Conservation (phyloP, 2,113 vertebrate genomes). For the Sinocyclocheilus rhinocerous region DNA sequence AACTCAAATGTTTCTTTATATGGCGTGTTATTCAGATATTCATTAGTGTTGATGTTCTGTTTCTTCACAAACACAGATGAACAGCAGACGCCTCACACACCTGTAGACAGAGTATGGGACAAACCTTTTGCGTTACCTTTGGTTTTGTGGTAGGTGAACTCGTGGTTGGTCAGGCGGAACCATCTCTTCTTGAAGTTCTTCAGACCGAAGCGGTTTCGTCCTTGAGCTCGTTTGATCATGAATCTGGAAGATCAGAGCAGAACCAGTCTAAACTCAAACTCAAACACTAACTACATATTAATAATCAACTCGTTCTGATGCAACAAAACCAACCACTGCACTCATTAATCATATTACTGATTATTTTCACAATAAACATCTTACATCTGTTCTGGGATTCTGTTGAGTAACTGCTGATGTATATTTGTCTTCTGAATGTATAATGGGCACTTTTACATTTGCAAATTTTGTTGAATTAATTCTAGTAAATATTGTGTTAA, state of each 20-base stretch:
- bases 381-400: no score
- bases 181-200: slow-evolving; percentile 99
- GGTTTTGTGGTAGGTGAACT: slow-evolving; percentile 96
- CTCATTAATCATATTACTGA: no score
- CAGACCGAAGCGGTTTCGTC: slow-evolving; percentile 95
- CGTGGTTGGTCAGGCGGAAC: slow-evolving; percentile 97
- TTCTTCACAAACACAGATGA: neutral
- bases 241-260: slow-evolving; percentile 75
- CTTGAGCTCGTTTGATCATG: slow-evolving; percentile 98
- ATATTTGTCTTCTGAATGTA: neutral
- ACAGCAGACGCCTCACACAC: neutral
- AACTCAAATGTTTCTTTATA: neutral
- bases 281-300: neutral
- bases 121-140: slow-evolving; percentile 83
- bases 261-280: neutral
- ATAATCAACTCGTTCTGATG: no score
- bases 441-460: no score
- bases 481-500: neutral
- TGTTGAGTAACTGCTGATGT: neutral
- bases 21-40: neutral
- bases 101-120: slow-evolving; percentile 25
- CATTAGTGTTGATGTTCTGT: neutral
- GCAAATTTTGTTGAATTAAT: neutral
- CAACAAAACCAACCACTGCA: no score
- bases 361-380: no score